Percentiles rank a stretch among this genome's conserved stretches.
Evolutionary conservation across 2,797 vertebrate species (phyloP).

Genomic region (Malacoraja senta): DNA sequence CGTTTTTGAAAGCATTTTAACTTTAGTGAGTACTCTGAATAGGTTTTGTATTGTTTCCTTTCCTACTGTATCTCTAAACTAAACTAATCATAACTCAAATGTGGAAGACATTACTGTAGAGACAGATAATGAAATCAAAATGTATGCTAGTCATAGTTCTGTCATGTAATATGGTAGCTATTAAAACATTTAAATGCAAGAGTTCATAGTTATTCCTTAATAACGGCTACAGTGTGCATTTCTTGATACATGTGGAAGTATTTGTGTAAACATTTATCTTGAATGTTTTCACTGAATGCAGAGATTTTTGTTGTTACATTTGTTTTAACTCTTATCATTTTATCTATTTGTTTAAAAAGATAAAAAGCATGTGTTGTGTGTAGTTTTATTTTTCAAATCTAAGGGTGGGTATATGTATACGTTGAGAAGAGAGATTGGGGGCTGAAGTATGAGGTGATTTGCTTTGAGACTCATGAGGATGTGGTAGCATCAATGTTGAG

Average conservation of each 20-base stretch:
- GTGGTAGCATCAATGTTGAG: too few relatives aligned
- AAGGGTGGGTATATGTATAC: too few relatives aligned
- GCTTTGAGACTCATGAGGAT: too few relatives aligned
- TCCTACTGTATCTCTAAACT: background rate
- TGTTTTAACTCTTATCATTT: background rate
- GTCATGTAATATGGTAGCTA: background rate
- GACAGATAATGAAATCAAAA: constrained; percentile 36
- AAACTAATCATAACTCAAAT: constrained; percentile 21
- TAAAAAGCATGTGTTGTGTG: too few relatives aligned
- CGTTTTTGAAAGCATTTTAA: constrained; percentile 31
- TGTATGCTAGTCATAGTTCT: constrained; percentile 16
- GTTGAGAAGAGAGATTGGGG: too few relatives aligned
- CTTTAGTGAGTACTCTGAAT: constrained; percentile 35
- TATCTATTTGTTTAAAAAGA: background rate
- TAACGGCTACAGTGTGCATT: background rate
- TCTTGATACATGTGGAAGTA: background rate
- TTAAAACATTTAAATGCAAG: constrained; percentile 17
- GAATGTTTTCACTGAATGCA: background rate
- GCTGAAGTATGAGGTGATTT: too few relatives aligned
- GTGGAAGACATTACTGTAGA: constrained; percentile 38
- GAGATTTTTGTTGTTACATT: background rate
- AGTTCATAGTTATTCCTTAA: constrained; percentile 25
- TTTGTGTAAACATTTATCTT: background rate
- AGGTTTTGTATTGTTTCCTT: constrained; percentile 26
- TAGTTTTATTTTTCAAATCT: too few relatives aligned